Percentiles rank a stretch among this genome's conserved stretches.
phyloP scores from a whole-genome alignment of 1,140 invertebrate species.

The Triops cancriformis region DNA sequence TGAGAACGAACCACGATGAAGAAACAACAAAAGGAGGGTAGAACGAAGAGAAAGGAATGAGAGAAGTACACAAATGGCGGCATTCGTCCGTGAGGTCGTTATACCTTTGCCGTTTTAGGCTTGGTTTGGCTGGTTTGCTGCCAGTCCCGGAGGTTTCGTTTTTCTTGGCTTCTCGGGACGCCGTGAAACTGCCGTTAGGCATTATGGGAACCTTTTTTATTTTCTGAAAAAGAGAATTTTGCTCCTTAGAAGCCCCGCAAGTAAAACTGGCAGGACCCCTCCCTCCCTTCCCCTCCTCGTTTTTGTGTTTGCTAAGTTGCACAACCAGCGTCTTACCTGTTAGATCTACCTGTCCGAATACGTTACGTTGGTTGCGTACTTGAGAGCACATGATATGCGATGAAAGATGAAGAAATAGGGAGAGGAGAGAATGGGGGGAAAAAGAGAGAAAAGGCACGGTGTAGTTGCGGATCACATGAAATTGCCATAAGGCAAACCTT shows the following conservation, averaged over 20 bases:
- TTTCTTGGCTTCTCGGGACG: not conserved
- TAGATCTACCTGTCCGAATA: not conserved
- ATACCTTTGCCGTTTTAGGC: constrained; percentile 9
- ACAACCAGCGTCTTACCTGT: constrained; percentile 4
- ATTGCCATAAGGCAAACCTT: no score
- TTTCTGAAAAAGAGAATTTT: no score
- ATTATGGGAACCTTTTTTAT: not conserved
- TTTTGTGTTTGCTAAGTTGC: not conserved
- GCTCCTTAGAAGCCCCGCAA: no score
- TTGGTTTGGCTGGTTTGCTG: not conserved
- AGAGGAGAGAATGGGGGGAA: not conserved
- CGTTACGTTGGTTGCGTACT: not conserved
- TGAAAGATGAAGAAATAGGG: not conserved
- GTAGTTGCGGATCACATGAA: no score
- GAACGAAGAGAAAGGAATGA: not conserved
- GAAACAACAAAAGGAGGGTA: not conserved
- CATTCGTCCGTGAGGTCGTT: not conserved
- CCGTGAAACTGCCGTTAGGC: not conserved
- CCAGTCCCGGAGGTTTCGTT: not conserved
- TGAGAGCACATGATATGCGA: not conserved
- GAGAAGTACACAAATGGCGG: constrained; percentile 5
- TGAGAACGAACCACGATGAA: no score
- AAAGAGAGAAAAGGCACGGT: not conserved
- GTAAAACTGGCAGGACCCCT: not conserved
- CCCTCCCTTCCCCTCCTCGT: not conserved